Conservation (phyloP, 2,113 vertebrate species). For the Abramis brama region DNA sequence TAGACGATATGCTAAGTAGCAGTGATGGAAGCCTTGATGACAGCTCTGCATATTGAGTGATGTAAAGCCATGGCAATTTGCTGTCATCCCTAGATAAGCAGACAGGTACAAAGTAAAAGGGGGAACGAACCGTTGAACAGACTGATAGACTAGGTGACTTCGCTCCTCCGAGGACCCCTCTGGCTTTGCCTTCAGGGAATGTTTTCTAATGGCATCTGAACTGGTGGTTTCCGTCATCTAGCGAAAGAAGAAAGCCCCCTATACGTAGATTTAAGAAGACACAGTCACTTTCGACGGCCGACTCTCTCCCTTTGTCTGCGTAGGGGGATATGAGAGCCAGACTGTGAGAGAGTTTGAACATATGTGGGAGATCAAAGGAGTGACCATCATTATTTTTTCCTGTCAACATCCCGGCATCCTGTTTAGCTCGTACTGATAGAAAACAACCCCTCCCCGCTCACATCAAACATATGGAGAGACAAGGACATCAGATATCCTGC, state of each 20-base stretch:
- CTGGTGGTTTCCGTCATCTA: constrained; percentile 30
- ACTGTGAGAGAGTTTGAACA: constrained; percentile 43
- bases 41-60: constrained; percentile 53
- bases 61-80: constrained; percentile 52
- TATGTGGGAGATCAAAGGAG: constrained; percentile 52
- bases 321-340: constrained; percentile 16
- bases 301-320: constrained; percentile 32
- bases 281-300: constrained; percentile 35
- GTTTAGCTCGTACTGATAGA: constrained; percentile 45
- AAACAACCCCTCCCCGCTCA: constrained; percentile 36
- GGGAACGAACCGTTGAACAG: constrained; percentile 20
- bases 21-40: constrained; percentile 50
- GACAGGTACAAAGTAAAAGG: constrained; percentile 46
- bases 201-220: constrained; percentile 27
- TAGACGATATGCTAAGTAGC: constrained; percentile 47
- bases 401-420: constrained; percentile 55
- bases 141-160: constrained; percentile 40
- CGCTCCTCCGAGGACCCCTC: constrained; percentile 23
- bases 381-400: constrained; percentile 54
- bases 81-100: constrained; percentile 50
- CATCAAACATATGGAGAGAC: constrained; percentile 48
- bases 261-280: constrained; percentile 32
- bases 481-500: constrained; percentile 35
- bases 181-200: constrained; percentile 1
- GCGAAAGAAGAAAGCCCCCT: constrained; percentile 43